phyloP scores from a whole-genome alignment of 2,113 vertebrate genomes.

The Tupaia chinensis region DNA sequence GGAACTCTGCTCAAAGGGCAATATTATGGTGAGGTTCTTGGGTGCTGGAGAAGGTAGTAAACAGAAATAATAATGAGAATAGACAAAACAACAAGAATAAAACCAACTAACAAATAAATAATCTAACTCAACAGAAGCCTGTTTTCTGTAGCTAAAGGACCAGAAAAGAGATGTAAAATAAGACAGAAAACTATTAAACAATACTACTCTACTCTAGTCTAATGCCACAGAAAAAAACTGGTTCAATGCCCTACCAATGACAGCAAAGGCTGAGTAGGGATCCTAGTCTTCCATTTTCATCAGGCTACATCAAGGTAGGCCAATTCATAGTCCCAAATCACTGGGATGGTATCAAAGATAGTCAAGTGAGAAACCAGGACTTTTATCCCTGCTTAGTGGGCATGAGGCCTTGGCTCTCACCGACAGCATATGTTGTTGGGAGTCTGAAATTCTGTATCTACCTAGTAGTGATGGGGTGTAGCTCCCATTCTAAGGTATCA shows the following conservation, averaged over 20 bases:
- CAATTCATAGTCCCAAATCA: neutral
- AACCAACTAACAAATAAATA: neutral
- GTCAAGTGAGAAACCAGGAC: neutral
- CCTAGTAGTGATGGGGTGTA: neutral
- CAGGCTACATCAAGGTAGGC: neutral
- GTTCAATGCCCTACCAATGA: neutral
- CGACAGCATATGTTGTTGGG: neutral
- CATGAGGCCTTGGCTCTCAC: neutral
- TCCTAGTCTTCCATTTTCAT: neutral
- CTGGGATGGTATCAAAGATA: neutral
- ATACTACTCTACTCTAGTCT: neutral
- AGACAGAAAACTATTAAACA: slow-evolving; percentile 28
- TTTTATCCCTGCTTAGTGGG: neutral
- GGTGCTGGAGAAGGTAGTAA: neutral
- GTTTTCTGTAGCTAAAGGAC: neutral
- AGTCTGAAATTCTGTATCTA: neutral
- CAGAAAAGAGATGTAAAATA: neutral
- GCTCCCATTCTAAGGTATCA: neutral
- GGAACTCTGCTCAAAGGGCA: neutral
- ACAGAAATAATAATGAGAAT: slow-evolving; percentile 18
- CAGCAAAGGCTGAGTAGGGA: neutral
- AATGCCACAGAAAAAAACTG: neutral
- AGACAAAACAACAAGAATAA: neutral
- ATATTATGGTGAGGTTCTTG: neutral
- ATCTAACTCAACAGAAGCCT: neutral